Base-by-base conservation (phyloP, 2,888 invertebrate genomes). In the Tenodera sinensis region DNA sequence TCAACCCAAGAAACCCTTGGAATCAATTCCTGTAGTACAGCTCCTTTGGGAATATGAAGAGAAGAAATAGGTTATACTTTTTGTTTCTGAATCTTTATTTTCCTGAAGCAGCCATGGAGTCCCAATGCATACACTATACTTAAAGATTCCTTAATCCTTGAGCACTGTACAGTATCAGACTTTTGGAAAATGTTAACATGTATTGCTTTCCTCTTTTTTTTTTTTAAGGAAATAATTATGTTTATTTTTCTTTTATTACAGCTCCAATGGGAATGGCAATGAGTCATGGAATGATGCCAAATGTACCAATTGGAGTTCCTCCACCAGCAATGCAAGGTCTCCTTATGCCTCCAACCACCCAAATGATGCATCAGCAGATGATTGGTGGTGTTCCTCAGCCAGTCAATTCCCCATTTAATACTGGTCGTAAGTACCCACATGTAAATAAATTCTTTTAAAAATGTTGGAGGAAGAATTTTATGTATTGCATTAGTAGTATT, bases 301-400 rank as follows among this genome's bases (percentile, higher is more conserved):
- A 94, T 91, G 94, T 95, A 83, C 94, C 95, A 3, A 93, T 94
- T 87, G 94, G 94, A 27, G 94, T 95, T 6, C 95, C 95, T 2
- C 95, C 95, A 4, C 95, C 95, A n/a, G 94, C 94, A 90, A 93
- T 94, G 92, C 94, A 94, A 83, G 92, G 94, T 28, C 92, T 93
- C 28, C 91, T 93, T 28, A 93, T 93, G 3, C 89, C 91, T 91
- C 89, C 91, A 91, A 91, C 91, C 88, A 89, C 91, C 84, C 85
- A 92, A 54, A 91, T 94, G 91, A 92, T 94, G 92, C 91, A 93
- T 28, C 93, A 93, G 91, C 93, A 93, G 88, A 91, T 93, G 91
- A 91, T 94, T 87, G 93, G 93, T 6, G 91, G 93, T 12, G 92
- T 92, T n/a, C 92, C 93, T 8, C 92, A 92, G 0, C 91, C 92